A percentile compares a stretch with the other conserved stretches of the same genome.
Evolutionary conservation across 2,113 vertebrate species (phyloP).

Genomic region (Parus major): DNA sequence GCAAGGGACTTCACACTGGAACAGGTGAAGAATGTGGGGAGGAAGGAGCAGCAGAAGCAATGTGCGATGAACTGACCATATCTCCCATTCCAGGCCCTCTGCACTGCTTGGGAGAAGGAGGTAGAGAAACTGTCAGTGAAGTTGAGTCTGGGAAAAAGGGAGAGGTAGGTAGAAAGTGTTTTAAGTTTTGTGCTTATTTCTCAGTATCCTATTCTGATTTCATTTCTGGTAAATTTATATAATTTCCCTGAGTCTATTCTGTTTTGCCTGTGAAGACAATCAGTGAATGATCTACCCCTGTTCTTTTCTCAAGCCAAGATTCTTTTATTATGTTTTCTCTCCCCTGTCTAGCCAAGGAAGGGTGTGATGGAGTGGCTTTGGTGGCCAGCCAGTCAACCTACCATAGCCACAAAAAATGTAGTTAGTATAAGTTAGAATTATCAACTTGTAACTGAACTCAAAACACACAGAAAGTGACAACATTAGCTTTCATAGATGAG

Average conservation of each 20-base stretch:
- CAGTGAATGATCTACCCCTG: not conserved
- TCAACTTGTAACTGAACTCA: not conserved
- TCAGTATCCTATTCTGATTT: not conserved
- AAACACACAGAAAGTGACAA: not conserved
- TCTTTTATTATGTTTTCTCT: not conserved
- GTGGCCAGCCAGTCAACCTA: not conserved
- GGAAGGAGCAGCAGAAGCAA: not conserved
- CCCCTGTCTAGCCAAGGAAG: not conserved
- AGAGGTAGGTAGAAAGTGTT: not conserved
- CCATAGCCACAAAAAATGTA: not conserved
- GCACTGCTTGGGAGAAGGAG: not conserved
- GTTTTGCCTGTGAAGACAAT: not conserved
- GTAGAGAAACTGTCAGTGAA: fast-evolving
- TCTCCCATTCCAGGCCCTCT: not conserved
- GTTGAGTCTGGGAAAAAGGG: not conserved
- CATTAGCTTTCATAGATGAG: not conserved
- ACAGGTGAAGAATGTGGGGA: not conserved
- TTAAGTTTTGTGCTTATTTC: not conserved
- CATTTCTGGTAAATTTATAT: not conserved
- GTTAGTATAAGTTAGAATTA: not conserved
- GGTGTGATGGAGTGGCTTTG: not conserved
- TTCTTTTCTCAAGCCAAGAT: not conserved
- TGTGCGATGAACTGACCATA: fast-evolving
- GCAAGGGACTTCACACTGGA: not conserved
- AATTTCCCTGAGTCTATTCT: not conserved